Evolutionary conservation across 92 coral and sea anemone species (phyloP).

Genomic region (Diadumene lineata): DNA sequence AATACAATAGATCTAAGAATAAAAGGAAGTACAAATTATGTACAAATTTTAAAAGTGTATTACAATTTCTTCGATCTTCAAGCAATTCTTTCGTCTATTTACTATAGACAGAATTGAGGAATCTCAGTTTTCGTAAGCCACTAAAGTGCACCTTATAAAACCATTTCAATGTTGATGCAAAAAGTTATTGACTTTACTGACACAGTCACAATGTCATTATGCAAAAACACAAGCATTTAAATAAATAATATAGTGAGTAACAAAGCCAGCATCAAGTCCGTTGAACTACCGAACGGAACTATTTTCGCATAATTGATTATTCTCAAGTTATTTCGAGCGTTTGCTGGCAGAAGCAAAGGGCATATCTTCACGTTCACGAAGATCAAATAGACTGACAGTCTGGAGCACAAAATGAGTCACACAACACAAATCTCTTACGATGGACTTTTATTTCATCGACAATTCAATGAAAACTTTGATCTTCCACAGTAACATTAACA

Average conservation of each 20-base stretch:
- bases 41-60: background rate
- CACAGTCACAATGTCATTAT: background rate
- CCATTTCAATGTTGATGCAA: background rate
- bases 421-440: background rate
- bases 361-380: background rate
- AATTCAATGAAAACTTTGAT: background rate
- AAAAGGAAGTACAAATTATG: background rate
- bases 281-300: background rate
- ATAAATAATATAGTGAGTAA: slow-evolving; percentile 18
- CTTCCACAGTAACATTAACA: background rate
- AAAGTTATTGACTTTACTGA: slow-evolving; percentile 4
- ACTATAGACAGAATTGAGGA: background rate
- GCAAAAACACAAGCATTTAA: slow-evolving; percentile 13
- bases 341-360: background rate
- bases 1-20: background rate
- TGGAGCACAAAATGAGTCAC: slow-evolving; percentile 4
- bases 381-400: slow-evolving; percentile 14
- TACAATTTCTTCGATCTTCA: background rate
- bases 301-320: slow-evolving; percentile 1
- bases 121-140: background rate
- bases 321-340: background rate
- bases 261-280: background rate
- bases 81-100: background rate
- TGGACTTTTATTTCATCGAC: slow-evolving; percentile 17
- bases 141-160: slow-evolving; percentile 5